Evolutionary conservation across 2,888 invertebrate species (phyloP).

Genomic region (Norana najaformis): DNA sequence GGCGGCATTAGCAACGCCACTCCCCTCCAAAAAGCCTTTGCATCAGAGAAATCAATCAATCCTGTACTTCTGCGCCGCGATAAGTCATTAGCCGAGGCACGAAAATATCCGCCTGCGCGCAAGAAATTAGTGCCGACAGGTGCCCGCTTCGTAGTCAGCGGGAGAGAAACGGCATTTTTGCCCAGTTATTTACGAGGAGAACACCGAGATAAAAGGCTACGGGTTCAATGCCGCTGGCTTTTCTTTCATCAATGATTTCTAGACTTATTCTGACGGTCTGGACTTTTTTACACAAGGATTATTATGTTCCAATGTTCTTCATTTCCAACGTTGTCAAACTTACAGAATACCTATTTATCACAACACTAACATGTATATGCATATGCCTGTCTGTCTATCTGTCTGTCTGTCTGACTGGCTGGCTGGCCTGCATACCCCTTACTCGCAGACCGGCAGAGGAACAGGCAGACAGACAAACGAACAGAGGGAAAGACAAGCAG

Average conservation of each 20-base stretch:
- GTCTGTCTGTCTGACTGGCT: too few relatives aligned
- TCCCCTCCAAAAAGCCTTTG: not conserved
- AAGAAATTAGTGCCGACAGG: not conserved
- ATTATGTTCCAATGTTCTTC: not conserved
- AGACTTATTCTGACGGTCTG: not conserved
- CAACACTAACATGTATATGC: too few relatives aligned
- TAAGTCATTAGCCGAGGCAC: not conserved
- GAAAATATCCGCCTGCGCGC: not conserved
- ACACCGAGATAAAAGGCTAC: not conserved
- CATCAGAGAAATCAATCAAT: too few relatives aligned
- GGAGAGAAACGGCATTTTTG: not conserved
- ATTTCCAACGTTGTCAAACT: too few relatives aligned
- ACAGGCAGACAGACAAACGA: too few relatives aligned
- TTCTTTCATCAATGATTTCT: too few relatives aligned
- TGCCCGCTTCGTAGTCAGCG: not conserved
- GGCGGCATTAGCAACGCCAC: not conserved
- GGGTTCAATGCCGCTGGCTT: not conserved
- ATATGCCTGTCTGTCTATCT: too few relatives aligned
- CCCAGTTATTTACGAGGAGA: not conserved
- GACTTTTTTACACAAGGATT: not conserved
- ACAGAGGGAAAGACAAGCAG: too few relatives aligned
- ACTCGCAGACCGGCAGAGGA: too few relatives aligned
- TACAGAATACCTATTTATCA: too few relatives aligned
- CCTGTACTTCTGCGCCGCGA: not conserved
- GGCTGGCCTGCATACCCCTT: too few relatives aligned